Evolutionary conservation across 2,113 vertebrate species (phyloP).

Genomic region (Peromyscus leucopus): DNA sequence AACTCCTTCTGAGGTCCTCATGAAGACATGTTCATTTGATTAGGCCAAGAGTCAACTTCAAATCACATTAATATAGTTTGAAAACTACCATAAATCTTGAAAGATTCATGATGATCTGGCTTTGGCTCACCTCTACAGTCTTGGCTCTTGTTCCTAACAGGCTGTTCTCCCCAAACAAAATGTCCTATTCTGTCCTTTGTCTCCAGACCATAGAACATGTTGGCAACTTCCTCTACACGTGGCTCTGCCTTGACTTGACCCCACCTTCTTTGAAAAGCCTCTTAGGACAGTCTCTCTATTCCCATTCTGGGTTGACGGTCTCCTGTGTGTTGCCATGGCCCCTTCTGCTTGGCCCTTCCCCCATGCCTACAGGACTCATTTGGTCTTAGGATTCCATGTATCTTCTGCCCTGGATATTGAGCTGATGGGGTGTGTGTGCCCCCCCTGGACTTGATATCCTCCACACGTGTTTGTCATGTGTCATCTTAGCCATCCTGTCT

Average conservation of each 20-base stretch:
- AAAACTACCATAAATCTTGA: too few relatives aligned
- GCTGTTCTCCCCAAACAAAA: not conserved
- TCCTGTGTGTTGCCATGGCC: not conserved
- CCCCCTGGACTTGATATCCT: not conserved
- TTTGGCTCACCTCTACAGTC: not conserved
- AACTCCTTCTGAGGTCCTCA: not conserved
- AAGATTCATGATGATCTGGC: not conserved
- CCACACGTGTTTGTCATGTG: not conserved
- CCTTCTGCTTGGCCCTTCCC: not conserved
- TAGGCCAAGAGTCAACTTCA: constrained; percentile 10
- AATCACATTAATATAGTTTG: not conserved
- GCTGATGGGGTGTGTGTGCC: not conserved
- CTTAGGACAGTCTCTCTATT: not conserved
- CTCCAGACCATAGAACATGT: not conserved
- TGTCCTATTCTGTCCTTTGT: not conserved
- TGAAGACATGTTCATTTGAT: not conserved
- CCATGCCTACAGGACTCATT: not conserved
- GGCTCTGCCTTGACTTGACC: not conserved
- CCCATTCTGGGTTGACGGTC: not conserved
- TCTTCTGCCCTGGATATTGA: not conserved
- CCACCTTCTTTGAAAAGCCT: not conserved
- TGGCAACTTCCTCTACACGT: not conserved
- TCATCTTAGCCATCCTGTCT: not conserved
- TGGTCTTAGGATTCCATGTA: not conserved
- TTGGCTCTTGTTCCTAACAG: not conserved